These are phyloP conservation scores for Chymomyza amoena DNA, from an alignment of 2,888 invertebrate genomes.

Conservation along the genomic window DNA sequence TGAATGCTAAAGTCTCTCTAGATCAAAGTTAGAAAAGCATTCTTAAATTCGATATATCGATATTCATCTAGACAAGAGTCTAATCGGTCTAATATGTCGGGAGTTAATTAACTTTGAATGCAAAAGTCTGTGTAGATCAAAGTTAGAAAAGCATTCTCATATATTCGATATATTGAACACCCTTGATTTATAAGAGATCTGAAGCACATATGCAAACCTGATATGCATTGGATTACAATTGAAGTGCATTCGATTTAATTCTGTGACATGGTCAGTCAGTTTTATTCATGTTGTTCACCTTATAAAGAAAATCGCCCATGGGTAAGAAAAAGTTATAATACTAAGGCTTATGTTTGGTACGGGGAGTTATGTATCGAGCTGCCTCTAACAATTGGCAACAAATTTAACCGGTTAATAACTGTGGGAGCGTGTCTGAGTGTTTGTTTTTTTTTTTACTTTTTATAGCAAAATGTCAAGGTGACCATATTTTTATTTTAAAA, in stretches of 20 bases:
- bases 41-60: too few species aligned
- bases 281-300: conserved; percentile 5
- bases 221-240: neutral
- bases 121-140: too few species aligned
- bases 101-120: too few species aligned
- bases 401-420: neutral
- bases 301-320: conserved; percentile 10
- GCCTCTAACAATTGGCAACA: too few species aligned
- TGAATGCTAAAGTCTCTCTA: too few species aligned
- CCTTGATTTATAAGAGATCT: neutral
- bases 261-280: neutral
- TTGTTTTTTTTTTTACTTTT: neutral
- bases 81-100: too few species aligned
- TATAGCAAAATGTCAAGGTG: too few species aligned
- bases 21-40: too few species aligned
- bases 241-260: neutral
- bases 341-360: neutral
- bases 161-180: neutral
- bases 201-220: neutral
- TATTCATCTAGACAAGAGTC: too few species aligned
- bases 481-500: too few species aligned
- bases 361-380: too few species aligned
- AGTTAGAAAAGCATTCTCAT: too few species aligned
- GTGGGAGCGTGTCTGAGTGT: neutral
- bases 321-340: neutral